phyloP scores from a whole-genome alignment of 2,113 vertebrate species.

The Paratilapia polleni region DNA sequence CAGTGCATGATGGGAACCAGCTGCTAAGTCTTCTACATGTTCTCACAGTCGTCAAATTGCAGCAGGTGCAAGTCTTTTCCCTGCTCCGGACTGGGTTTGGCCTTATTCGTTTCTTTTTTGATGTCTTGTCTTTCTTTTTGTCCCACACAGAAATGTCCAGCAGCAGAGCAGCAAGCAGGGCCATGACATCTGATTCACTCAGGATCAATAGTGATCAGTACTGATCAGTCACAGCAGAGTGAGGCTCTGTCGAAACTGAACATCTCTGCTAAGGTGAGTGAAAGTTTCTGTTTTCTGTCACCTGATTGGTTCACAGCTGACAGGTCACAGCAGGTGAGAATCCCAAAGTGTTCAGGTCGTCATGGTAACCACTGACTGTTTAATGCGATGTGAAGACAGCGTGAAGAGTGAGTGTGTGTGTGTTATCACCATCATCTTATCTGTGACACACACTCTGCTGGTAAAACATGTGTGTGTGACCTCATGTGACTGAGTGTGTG shows the following conservation, averaged over 20 bases:
- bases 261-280: slow-evolving; percentile 3
- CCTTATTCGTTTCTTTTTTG: background rate
- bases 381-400: slow-evolving; percentile 44
- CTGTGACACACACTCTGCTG: slow-evolving; percentile 45
- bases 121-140: background rate
- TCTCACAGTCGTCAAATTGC: slow-evolving; percentile 6
- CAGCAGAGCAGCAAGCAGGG: background rate
- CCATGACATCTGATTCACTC: fast-evolving
- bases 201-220: background rate
- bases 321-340: slow-evolving; percentile 45
- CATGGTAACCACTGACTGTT: slow-evolving; percentile 33
- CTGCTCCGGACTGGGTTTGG: background rate
- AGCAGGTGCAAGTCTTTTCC: background rate
- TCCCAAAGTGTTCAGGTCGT: slow-evolving; percentile 24
- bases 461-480: slow-evolving; percentile 32
- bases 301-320: slow-evolving; percentile 50
- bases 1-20: slow-evolving; percentile 49
- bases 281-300: background rate
- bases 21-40: slow-evolving; percentile 13
- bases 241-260: background rate
- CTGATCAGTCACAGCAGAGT: background rate
- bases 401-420: slow-evolving; percentile 2
- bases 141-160: background rate
- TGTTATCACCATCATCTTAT: slow-evolving; percentile 42
- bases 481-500: background rate